Percentiles rank a stretch among this genome's conserved stretches.
These are phyloP conservation scores for Notoglanidium macrostoma DNA, from an alignment of 2,797 vertebrate species.

Conservation along the genomic window DNA sequence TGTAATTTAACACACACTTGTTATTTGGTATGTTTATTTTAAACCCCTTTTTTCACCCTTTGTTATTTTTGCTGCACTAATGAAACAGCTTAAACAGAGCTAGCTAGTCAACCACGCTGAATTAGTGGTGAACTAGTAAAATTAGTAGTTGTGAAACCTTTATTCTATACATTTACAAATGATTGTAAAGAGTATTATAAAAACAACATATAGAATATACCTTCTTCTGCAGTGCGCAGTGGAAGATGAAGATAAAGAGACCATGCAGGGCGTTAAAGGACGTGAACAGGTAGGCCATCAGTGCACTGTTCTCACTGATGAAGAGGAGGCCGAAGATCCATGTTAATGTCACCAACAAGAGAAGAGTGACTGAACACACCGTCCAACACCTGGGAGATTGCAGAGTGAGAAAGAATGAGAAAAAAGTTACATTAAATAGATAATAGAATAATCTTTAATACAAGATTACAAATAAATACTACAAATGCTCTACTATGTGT, in stretches of 20 bases:
- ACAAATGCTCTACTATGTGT: background rate
- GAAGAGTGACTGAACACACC: constrained; percentile 85
- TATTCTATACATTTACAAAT: too few relatives aligned
- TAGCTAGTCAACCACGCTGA: background rate
- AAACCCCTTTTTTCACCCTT: too few relatives aligned
- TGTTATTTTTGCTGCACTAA: background rate
- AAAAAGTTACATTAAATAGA: background rate
- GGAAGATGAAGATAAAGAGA: constrained; percentile 88
- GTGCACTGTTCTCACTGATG: constrained; percentile 85
- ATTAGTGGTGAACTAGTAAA: background rate
- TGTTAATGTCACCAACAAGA: constrained; percentile 87
- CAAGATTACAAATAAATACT: background rate
- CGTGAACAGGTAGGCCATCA: constrained; percentile 92
- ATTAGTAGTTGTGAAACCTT: background rate
- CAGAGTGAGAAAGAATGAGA: background rate
- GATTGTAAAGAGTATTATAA: background rate
- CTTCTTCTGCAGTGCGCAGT: constrained; percentile 91
- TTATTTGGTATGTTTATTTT: background rate
- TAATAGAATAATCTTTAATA: too few relatives aligned
- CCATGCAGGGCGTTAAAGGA: constrained; percentile 91
- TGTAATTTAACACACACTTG: background rate
- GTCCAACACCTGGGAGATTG: constrained; percentile 83
- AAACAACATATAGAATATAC: constrained; percentile 57
- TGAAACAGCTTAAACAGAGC: background rate
- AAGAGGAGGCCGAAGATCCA: constrained; percentile 92